Conservation (phyloP, 1,140 invertebrate genomes). For the Papilio helenus region DNA sequence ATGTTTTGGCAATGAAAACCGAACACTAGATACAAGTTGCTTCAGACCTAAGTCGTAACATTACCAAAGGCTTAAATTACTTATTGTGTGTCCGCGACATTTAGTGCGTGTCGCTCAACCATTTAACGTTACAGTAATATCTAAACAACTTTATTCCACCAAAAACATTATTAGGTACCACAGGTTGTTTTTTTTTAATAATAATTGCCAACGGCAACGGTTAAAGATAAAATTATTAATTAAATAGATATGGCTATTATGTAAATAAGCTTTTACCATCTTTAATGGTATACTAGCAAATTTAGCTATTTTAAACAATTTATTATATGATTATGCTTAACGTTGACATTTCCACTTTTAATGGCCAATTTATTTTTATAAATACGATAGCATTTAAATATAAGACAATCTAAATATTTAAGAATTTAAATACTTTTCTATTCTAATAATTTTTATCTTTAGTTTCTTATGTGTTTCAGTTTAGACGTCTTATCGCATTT, state of each 20-base stretch:
- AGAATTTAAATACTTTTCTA: not conserved
- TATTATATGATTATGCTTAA: not conserved
- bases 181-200: too few species aligned
- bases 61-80: constrained; percentile 33
- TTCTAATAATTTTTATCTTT: not conserved
- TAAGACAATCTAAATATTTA: not conserved
- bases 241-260: too few species aligned
- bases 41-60: not conserved
- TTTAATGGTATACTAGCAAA: too few species aligned
- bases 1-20: too few species aligned
- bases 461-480: not conserved
- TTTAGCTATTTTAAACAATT: not conserved
- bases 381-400: not conserved
- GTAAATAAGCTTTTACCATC: too few species aligned
- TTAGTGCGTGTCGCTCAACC: constrained; percentile 48
- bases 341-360: not conserved
- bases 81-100: constrained; percentile 39
- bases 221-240: too few species aligned
- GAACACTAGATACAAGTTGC: too few species aligned
- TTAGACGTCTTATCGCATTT: too few species aligned
- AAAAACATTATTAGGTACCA: not conserved
- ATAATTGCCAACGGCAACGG: too few species aligned
- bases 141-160: not conserved
- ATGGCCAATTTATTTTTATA: not conserved
- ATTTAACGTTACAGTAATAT: constrained; percentile 42